A percentile compares a stretch with the other conserved stretches of the same genome.
Conservation (phyloP, 1,140 invertebrate genomes). For the Colletes gigas region DNA sequence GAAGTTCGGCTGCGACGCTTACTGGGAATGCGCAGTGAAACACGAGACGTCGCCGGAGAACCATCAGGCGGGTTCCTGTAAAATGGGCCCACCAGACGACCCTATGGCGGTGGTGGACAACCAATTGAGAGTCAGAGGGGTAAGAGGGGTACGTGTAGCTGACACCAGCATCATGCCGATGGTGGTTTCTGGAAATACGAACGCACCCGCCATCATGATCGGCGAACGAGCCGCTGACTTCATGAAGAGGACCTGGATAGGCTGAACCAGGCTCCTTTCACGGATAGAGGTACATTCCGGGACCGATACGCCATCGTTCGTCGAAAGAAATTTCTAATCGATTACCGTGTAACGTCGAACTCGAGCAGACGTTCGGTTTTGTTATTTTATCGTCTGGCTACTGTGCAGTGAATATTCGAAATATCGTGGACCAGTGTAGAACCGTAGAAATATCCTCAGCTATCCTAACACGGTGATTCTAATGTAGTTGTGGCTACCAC, state of each 20-base stretch:
- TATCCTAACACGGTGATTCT: too few relatives aligned
- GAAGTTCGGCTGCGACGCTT: constrained; percentile 88
- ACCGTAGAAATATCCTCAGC: too few relatives aligned
- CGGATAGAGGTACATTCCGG: background rate
- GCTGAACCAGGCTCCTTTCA: constrained; percentile 44
- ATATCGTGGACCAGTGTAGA: too few relatives aligned
- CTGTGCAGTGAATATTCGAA: too few relatives aligned
- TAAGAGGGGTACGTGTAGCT: constrained; percentile 86
- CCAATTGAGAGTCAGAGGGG: constrained; percentile 86
- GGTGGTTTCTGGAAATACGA: constrained; percentile 89
- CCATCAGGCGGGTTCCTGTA: constrained; percentile 91
- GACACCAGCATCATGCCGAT: constrained; percentile 91
- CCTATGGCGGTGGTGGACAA: constrained; percentile 87
- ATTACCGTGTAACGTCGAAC: background rate
- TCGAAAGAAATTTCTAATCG: constrained; percentile 4
- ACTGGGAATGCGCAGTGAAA: constrained; percentile 90
- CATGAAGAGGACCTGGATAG: constrained; percentile 86
- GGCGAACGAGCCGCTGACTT: constrained; percentile 90
- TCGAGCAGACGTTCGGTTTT: background rate
- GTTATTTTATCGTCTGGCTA: background rate
- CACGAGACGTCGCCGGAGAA: constrained; percentile 90
- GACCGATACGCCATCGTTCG: background rate
- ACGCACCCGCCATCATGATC: constrained; percentile 92
- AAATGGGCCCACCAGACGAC: constrained; percentile 88
- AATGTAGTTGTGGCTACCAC: too few relatives aligned